Evolutionary conservation across 2,888 invertebrate genomes (phyloP).

Genomic region (Scaptomyza flava): DNA sequence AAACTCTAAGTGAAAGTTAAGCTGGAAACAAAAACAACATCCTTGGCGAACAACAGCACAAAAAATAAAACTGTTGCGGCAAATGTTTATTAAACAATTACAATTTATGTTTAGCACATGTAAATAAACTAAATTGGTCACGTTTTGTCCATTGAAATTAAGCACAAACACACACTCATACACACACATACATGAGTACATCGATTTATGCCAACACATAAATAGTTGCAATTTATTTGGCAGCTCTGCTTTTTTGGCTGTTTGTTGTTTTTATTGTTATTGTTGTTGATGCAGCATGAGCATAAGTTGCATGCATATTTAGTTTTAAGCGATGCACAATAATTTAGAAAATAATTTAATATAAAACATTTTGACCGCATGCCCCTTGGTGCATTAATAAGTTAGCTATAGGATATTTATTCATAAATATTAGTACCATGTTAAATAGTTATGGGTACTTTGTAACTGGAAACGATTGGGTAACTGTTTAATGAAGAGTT

Average conservation of each 20-base stretch:
- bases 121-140: conserved; percentile 85
- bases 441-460: background rate
- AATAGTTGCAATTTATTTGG: conserved; percentile 71
- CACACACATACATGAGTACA: conserved; percentile 34
- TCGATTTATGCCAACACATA: conserved; percentile 66
- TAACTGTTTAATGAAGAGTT: background rate
- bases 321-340: conserved; percentile 32
- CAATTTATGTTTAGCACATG: conserved; percentile 83
- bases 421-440: background rate
- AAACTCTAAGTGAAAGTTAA: conserved; percentile 44
- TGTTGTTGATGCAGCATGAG: conserved; percentile 27
- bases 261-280: conserved; percentile 36
- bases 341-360: conserved; percentile 63
- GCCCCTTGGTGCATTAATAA: conserved; percentile 40
- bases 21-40: conserved; percentile 5
- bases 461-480: background rate
- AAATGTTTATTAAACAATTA: conserved; percentile 66
- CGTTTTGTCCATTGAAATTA: conserved; percentile 82
- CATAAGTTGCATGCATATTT: conserved; percentile 25
- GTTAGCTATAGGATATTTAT: background rate
- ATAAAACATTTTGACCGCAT: conserved; percentile 58
- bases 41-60: background rate
- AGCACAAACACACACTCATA: conserved; percentile 32
- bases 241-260: conserved; percentile 32
- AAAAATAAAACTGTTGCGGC: conserved; percentile 34